Evolutionary conservation across 2,888 invertebrate genomes (phyloP), one percentile per base, ranked within the genome.

Genomic region (Sarcophaga carnaria): DNA sequence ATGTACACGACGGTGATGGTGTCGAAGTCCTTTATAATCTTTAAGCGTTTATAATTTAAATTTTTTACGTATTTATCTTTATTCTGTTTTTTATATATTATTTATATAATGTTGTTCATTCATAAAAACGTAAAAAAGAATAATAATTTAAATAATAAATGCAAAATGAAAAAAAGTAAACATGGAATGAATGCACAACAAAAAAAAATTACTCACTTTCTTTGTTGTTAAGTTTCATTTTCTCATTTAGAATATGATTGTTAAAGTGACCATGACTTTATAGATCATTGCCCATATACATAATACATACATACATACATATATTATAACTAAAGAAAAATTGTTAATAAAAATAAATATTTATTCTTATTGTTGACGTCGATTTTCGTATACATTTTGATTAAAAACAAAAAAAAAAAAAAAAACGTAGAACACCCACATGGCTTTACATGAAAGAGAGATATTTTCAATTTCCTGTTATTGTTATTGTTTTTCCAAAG

Each of bases 381-480:
- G 37, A 37, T 54, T 17, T 54, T 54, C 4, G 12, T 54, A 54
- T 17, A 14, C 54, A 54, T 17, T 12, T 54, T 49, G 14, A 14
- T 49, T 49, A 49, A 2, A 12, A 49, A 49, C 10, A 49, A 49
- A 14, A 49, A 49, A 54, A 0, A 37, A 37, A 37, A 37, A 10
- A 37, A 10, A 10, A 37, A 37, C 37, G 37, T 37, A 37, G 2
- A 37, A 54, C 54, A 54, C 54, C 54, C 17, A 54, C 54, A 17
- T 54, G 54, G 54, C 17, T 4, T 54, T 54, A 54, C 17, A 14
- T 54, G 54, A 4, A 12, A 54, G 17, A 54, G 2, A 49, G 20
- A 70, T 14, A 79, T 71, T 79, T 79, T 72, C 17, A 20, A 72
- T 80, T 80, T 66, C 72, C 72, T 67, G 62, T 27, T 67, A 47